Conservation (phyloP, 2,888 invertebrate species). For the Venustoraphidia nigricollis region DNA sequence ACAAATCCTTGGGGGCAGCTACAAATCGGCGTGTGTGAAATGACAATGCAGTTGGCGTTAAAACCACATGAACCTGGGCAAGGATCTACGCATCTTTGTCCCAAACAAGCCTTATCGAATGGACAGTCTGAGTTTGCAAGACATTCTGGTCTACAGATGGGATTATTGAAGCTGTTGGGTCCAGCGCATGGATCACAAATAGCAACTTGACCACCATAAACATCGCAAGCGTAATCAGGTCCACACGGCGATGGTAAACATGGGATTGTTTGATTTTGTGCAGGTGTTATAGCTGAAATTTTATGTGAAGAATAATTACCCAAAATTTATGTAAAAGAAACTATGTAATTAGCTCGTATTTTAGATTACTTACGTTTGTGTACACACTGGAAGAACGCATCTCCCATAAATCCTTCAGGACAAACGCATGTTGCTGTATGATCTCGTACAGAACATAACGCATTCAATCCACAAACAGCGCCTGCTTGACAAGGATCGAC, state of each 20-base stretch:
- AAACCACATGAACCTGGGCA: slow-evolving; percentile 68
- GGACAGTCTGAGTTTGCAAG: slow-evolving; percentile 65
- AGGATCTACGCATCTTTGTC: slow-evolving; percentile 59
- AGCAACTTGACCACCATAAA: slow-evolving; percentile 58
- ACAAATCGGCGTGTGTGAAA: slow-evolving; percentile 58
- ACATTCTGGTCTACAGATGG: slow-evolving; percentile 70
- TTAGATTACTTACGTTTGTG: slow-evolving; percentile 28
- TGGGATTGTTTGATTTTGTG: slow-evolving; percentile 47
- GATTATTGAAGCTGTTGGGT: slow-evolving; percentile 48
- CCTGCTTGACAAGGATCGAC: slow-evolving; percentile 53
- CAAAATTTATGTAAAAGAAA: background rate
- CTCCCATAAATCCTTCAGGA: slow-evolving; percentile 60
- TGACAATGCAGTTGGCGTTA: slow-evolving; percentile 53
- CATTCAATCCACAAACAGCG: slow-evolving; percentile 64
- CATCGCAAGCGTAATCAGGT: slow-evolving; percentile 47
- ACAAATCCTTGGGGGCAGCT: slow-evolving; percentile 47
- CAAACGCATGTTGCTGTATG: slow-evolving; percentile 75
- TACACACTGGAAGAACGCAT: slow-evolving; percentile 63
- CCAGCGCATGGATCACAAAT: slow-evolving; percentile 65
- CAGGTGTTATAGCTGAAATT: slow-evolving; percentile 20
- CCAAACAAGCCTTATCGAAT: slow-evolving; percentile 59
- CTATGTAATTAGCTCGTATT: background rate
- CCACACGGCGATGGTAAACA: slow-evolving; percentile 69
- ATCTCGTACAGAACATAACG: slow-evolving; percentile 61
- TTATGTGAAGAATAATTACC: slow-evolving; percentile 3